A percentile compares a stretch with the other conserved stretches of the same genome.
These are phyloP conservation scores for Mya arenaria DNA, from an alignment of 1,140 invertebrate species.

Conservation along the genomic window DNA sequence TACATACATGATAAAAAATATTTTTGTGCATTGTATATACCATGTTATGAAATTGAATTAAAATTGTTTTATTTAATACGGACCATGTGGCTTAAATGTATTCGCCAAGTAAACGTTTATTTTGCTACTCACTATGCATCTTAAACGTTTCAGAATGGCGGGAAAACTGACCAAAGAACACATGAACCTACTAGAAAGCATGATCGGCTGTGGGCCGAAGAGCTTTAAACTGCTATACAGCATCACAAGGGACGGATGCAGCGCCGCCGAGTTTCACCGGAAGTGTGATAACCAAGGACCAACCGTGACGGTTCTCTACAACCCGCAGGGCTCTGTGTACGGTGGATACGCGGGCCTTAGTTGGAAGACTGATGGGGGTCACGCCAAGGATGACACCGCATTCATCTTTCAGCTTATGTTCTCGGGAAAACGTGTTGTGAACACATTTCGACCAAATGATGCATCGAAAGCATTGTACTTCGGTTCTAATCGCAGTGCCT, in stretches of 20 bases:
- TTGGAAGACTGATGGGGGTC: slow-evolving; percentile 34
- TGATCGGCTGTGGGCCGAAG: slow-evolving; percentile 4
- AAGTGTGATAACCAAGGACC: slow-evolving; percentile 51
- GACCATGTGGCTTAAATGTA: too few species aligned
- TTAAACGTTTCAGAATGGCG: background rate
- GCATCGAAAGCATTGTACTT: background rate
- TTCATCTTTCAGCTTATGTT: slow-evolving; percentile 47
- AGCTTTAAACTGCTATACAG: slow-evolving; percentile 49
- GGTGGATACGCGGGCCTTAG: slow-evolving; percentile 45
- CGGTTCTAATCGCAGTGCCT: background rate
- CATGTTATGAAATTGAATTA: too few species aligned
- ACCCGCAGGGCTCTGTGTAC: slow-evolving; percentile 41
- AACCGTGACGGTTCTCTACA: slow-evolving; percentile 54
- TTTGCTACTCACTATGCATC: too few species aligned
- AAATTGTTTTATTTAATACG: too few species aligned
- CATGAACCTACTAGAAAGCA: slow-evolving; percentile 3
- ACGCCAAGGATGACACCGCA: slow-evolving; percentile 38
- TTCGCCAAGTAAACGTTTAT: too few species aligned
- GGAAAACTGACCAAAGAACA: background rate
- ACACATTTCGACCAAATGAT: background rate
- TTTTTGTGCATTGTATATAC: too few species aligned
- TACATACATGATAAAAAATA: too few species aligned
- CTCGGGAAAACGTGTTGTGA: background rate
- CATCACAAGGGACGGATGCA: slow-evolving; percentile 29
- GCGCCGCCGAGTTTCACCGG: slow-evolving; percentile 32